Conservation (phyloP, 2,113 vertebrate species). For the Toxotes jaculatrix region DNA sequence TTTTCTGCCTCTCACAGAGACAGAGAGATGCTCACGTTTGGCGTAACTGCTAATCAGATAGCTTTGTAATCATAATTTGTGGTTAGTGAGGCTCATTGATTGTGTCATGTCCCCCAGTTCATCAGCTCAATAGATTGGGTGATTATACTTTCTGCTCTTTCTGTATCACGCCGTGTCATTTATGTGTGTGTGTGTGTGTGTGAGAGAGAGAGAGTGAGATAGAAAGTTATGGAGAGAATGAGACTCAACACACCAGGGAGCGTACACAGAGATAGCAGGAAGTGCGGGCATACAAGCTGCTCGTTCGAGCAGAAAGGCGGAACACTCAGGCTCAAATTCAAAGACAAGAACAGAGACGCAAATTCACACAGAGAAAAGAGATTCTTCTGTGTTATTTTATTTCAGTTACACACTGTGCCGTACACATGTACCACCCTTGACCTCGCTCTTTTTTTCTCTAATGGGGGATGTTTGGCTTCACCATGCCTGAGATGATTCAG, state of each 20-base stretch:
- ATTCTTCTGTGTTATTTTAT: neutral
- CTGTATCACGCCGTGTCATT: constrained; percentile 32
- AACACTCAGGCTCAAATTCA: constrained; percentile 16
- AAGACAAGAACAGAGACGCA: constrained; percentile 10
- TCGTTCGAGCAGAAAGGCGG: constrained; percentile 23
- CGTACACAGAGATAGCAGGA: constrained; percentile 26
- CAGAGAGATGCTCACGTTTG: constrained; percentile 27
- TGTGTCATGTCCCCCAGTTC: constrained; percentile 56
- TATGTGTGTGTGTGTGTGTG: constrained; percentile 37
- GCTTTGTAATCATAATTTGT: constrained; percentile 69
- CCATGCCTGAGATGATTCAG: constrained; percentile 39
- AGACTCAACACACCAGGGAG: constrained; percentile 31
- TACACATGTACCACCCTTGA: constrained; percentile 19
- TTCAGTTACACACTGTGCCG: neutral
- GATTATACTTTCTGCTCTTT: constrained; percentile 52
- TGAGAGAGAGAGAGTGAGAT: neutral
- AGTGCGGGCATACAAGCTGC: constrained; percentile 32
- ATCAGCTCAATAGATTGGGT: constrained; percentile 58
- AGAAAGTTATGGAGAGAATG: constrained; percentile 14
- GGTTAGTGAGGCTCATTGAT: constrained; percentile 66
- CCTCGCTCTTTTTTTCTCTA: constrained; percentile 8
- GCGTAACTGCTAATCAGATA: constrained; percentile 60
- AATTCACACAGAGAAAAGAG: constrained; percentile 3
- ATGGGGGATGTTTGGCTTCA: constrained; percentile 5
- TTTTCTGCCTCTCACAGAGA: constrained; percentile 8